Conservation (phyloP, 2,113 vertebrate species). For the Ailuropoda melanoleuca region DNA sequence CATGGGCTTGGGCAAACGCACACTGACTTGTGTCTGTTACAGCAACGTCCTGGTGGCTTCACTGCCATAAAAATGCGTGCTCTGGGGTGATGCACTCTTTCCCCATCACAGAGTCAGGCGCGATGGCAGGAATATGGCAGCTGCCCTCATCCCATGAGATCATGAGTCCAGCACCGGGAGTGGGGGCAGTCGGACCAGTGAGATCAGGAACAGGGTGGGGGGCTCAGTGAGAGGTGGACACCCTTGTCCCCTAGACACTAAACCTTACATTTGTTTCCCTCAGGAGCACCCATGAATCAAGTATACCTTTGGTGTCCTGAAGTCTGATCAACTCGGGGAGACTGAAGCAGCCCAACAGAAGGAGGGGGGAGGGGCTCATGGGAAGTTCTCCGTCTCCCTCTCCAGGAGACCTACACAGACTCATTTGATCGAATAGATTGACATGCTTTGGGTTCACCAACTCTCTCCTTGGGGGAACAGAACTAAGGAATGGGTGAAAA, state of each 20-base stretch:
- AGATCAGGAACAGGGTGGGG: background rate
- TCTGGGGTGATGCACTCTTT: background rate
- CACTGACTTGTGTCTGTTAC: accelerated
- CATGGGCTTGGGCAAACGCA: background rate
- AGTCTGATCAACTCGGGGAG: background rate
- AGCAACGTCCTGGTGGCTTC: background rate
- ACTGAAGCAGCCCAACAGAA: background rate
- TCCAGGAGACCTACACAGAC: too few relatives aligned
- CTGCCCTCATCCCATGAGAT: background rate
- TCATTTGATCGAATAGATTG: background rate
- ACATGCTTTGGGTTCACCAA: background rate
- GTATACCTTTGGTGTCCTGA: background rate
- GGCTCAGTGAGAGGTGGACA: too few relatives aligned
- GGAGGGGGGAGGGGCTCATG: background rate
- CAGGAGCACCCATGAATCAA: background rate
- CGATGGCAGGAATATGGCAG: background rate
- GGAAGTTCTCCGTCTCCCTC: background rate
- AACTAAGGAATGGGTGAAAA: background rate
- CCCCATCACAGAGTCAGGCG: background rate
- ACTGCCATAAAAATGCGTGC: background rate
- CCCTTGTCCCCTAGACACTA: accelerated
- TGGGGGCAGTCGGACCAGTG: background rate
- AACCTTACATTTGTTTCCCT: background rate
- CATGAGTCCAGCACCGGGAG: background rate
- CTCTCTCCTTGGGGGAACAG: background rate